phyloP scores from a whole-genome alignment of 1,140 invertebrate genomes.

The Yoshiicerus persimilis region DNA sequence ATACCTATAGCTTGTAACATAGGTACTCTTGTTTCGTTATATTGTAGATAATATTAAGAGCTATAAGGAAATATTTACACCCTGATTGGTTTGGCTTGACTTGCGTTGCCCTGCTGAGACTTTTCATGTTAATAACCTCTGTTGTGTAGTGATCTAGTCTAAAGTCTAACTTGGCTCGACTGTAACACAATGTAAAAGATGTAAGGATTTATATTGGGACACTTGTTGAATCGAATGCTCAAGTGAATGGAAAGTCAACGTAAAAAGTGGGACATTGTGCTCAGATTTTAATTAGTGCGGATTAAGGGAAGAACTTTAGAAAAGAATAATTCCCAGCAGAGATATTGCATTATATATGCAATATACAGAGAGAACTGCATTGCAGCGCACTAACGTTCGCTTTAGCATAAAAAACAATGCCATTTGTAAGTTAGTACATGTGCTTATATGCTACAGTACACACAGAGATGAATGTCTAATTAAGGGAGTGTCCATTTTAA shows the following conservation, averaged over 20 bases:
- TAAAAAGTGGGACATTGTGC: constrained; percentile 4
- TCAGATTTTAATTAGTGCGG: constrained; percentile 16
- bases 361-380: background rate
- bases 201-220: background rate
- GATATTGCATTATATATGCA: background rate
- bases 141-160: background rate
- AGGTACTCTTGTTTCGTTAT: no score
- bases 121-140: constrained; percentile 23
- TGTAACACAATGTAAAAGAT: background rate
- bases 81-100: background rate
- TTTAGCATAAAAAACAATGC: background rate
- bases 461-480: constrained; percentile 2
- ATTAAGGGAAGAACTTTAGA: background rate
- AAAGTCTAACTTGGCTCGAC: background rate
- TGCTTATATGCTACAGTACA: background rate
- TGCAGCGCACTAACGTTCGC: no score
- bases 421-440: background rate
- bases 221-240: background rate
- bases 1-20: no score
- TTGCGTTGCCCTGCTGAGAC: constrained; percentile 1
- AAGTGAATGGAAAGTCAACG: constrained; percentile 11
- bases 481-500: constrained; percentile 9
- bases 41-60: background rate
- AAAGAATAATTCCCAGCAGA: background rate
- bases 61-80: background rate